Evolutionary conservation across 2,797 vertebrate genomes (phyloP).

Genomic region (Chelon labrosus): DNA sequence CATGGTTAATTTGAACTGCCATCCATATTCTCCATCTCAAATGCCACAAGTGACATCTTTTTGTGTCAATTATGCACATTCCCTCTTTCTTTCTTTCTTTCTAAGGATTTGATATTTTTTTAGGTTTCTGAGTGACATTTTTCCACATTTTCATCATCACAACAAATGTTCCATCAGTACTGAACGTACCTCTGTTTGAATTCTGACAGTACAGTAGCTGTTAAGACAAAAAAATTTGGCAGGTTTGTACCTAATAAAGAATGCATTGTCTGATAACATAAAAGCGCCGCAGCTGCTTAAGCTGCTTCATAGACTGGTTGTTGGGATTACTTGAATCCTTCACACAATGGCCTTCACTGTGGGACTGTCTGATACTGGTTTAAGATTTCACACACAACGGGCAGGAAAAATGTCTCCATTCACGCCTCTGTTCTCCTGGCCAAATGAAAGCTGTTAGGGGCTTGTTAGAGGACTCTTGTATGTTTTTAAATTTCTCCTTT

Average conservation of each 20-base stretch:
- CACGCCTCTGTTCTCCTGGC: neutral
- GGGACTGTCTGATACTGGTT: conserved; percentile 23
- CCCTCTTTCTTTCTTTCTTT: neutral
- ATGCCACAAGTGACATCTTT: neutral
- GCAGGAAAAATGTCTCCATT: conserved; percentile 23
- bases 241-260: conserved; percentile 2
- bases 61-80: neutral
- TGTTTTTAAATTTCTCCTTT: neutral
- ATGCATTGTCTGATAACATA: neutral
- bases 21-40: neutral
- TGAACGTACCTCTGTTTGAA: neutral
- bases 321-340: conserved; percentile 42
- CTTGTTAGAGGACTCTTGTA: neutral
- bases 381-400: conserved; percentile 35
- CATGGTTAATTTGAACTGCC: conserved; percentile 9
- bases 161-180: neutral
- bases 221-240: neutral
- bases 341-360: conserved; percentile 18
- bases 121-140: neutral
- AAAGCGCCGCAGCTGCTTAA: conserved; percentile 2
- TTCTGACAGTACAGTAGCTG: neutral
- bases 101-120: neutral
- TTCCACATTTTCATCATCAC: neutral
- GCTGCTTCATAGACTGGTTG: neutral
- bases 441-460: neutral